phyloP scores from a whole-genome alignment of 2,888 invertebrate species.

The Linnaemya tessellans region DNA sequence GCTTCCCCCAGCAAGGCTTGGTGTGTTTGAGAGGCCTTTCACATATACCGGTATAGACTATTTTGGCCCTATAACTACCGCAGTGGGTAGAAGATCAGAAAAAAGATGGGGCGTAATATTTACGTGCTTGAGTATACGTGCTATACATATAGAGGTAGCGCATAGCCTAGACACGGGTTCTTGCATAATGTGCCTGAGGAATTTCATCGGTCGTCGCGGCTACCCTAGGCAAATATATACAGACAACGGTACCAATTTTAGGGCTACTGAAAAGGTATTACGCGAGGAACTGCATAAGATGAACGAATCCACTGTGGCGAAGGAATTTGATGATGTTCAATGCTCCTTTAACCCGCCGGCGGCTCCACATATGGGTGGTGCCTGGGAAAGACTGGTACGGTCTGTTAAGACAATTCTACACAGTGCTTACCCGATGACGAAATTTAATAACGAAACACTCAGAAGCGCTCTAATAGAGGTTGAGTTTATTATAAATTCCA shows the following conservation, averaged over 20 bases:
- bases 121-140: constrained; percentile 66
- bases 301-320: neutral
- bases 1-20: constrained; percentile 39
- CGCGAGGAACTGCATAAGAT: too few relatives aligned
- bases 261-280: constrained; percentile 32
- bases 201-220: constrained; percentile 66
- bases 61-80: constrained; percentile 61
- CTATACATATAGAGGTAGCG: constrained; percentile 63
- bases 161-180: constrained; percentile 61
- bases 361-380: constrained; percentile 69
- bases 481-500: constrained; percentile 67
- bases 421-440: too few relatives aligned
- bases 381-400: too few relatives aligned
- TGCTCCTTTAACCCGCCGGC: constrained; percentile 60
- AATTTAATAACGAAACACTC: too few relatives aligned
- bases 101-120: constrained; percentile 69
- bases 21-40: constrained; percentile 54
- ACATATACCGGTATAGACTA: constrained; percentile 61
- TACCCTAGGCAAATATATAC: constrained; percentile 63
- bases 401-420: too few relatives aligned
- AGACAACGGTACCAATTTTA: constrained; percentile 67
- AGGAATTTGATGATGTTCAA: constrained; percentile 32
- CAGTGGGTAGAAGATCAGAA: constrained; percentile 65
- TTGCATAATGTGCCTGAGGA: constrained; percentile 64
- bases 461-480: constrained; percentile 57